Conservation (phyloP, 2,888 invertebrate species). For the Zootermopsis nevadensis region DNA sequence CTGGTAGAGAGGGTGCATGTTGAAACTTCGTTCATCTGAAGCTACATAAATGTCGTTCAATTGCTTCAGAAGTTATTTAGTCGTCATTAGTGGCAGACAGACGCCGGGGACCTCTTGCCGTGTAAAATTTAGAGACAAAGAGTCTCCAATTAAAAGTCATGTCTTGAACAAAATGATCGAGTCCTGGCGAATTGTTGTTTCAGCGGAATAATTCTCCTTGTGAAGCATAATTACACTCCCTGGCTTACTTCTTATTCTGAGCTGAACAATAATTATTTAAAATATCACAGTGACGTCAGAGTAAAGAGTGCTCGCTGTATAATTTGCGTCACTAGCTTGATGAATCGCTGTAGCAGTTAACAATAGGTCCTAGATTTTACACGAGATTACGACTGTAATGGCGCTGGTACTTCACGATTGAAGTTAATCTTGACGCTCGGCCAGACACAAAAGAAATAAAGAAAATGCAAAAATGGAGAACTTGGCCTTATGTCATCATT, state of each 20-base stretch:
- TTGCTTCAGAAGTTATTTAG: no score
- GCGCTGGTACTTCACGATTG: constrained; percentile 8
- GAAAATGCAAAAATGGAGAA: no score
- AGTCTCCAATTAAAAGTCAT: no score
- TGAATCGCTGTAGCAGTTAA: constrained; percentile 20
- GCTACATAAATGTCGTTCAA: no score
- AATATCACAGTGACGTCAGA: constrained; percentile 17
- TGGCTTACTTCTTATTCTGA: background rate
- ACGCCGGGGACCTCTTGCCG: no score
- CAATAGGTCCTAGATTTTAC: constrained; percentile 24
- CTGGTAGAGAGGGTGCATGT: no score
- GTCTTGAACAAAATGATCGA: no score
- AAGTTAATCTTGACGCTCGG: constrained; percentile 15
- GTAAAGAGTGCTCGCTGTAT: constrained; percentile 6
- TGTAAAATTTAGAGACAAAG: no score
- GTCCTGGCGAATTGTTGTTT: background rate
- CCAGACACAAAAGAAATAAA: no score
- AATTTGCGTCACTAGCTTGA: constrained; percentile 30
- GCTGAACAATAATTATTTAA: constrained; percentile 19
- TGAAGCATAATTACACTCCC: background rate
- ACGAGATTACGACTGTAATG: constrained; percentile 16
- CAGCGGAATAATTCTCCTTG: background rate
- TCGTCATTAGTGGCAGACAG: no score
- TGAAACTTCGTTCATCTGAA: no score
- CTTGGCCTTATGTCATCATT: no score